Base-by-base conservation (phyloP, 2,888 invertebrate species). In the Carpatolechia fugitivella region DNA sequence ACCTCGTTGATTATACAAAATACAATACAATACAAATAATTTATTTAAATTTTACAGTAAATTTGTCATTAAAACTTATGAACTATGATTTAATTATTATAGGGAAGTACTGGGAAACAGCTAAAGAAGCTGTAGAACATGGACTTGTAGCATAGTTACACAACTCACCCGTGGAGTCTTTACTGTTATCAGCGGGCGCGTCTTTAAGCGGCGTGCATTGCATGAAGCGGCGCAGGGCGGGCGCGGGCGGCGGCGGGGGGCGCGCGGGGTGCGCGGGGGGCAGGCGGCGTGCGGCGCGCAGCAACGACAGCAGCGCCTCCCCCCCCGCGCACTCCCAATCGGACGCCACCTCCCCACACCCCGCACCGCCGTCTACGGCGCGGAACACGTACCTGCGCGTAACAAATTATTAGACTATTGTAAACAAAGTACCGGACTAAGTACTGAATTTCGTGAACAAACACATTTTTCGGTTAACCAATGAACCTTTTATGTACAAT, bases 101-200 rank as follows among this genome's bases (percentile, higher is more conserved):
- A n/a, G n/a, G n/a, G n/a, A n/a, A n/a, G n/a, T n/a, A n/a, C n/a
- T n/a, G n/a, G n/a, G n/a, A n/a, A n/a, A n/a, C n/a, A n/a, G n/a
- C n/a, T n/a, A n/a, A n/a, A n/a, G n/a, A n/a, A n/a, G n/a, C n/a
- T n/a, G n/a, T n/a, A n/a, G n/a, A 20, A 6, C n/a, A 29, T 33
- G 20, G 2, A 30, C 47, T 13, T 1, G 16, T 44, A 1, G 3
- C 24, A 4, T 24, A 14, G 1, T 4, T 14, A 47, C 10, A 7
- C 14, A 38, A 10, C 60, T 55, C 13, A 78, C 78, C 78, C 31
- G 67, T 55, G 55, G 74, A 75, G 59, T 79, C 76, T 0, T 14
- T 16, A 3, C 33, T 63, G 54, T 68, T 75, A 84, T 68, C 82
- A 80, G 63, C 82, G 18, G 69, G 75, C 85, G 69, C 82, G 80